Conservation (phyloP, 2,888 invertebrate species). For the Habroteleia sp. region DNA sequence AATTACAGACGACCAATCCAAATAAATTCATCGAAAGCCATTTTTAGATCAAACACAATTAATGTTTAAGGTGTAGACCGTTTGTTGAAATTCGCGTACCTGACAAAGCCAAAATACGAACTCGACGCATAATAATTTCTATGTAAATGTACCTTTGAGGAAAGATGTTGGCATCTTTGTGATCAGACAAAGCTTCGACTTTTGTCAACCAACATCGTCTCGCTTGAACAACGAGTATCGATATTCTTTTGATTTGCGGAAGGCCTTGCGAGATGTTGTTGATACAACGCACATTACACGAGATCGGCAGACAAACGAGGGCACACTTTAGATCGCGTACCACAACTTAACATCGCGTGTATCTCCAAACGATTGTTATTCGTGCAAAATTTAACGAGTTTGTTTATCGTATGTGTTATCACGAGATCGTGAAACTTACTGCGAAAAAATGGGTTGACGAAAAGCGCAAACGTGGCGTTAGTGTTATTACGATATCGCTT, state of each 20-base stretch:
- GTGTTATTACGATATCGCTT: slow-evolving; percentile 14
- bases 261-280: not conserved
- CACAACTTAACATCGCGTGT: not conserved
- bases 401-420: not conserved
- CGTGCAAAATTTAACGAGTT: slow-evolving; percentile 9
- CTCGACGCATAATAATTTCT: slow-evolving; percentile 36
- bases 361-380: slow-evolving; percentile 26
- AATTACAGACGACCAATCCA: slow-evolving; percentile 7
- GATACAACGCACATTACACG: slow-evolving; percentile 16
- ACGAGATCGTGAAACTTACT: slow-evolving; percentile 12
- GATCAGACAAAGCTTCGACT: not conserved
- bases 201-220: slow-evolving; percentile 1
- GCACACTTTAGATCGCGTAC: slow-evolving; percentile 13
- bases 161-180: not conserved
- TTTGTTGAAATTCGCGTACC: slow-evolving; percentile 40
- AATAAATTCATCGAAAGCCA: slow-evolving; percentile 23
- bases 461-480: slow-evolving; percentile 13
- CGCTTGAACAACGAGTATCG: slow-evolving; percentile 3
- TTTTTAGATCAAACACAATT: slow-evolving; percentile 12
- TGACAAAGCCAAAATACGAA: slow-evolving; percentile 42
- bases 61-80: slow-evolving; percentile 16
- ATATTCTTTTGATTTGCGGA: slow-evolving; percentile 1
- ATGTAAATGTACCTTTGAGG: slow-evolving; percentile 20
- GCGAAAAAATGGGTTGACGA: slow-evolving; percentile 1
- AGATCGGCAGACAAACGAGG: not conserved